Conservation (phyloP, 2,113 vertebrate genomes). For the Paedocypris sp. region DNA sequence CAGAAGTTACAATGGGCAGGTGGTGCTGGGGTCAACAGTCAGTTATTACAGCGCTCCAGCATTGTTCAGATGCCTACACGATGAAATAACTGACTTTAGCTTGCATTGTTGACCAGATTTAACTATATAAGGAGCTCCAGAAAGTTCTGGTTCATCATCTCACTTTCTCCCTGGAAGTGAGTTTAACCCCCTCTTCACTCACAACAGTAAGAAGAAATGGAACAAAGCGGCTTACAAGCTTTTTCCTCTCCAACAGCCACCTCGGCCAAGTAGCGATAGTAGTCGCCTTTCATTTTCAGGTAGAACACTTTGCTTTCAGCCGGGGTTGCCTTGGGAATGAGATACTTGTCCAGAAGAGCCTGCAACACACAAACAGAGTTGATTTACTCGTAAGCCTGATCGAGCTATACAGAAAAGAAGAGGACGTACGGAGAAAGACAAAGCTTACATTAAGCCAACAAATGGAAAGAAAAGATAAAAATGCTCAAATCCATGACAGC, state of each 20-base stretch:
- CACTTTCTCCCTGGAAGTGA: background rate
- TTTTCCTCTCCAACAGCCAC: constrained; percentile 75
- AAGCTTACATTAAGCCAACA: background rate
- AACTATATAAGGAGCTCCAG: background rate
- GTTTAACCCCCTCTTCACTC: background rate
- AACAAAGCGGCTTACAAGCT: constrained; percentile 55
- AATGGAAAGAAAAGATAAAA: background rate
- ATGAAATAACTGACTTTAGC: background rate
- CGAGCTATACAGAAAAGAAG: no score
- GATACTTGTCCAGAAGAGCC: constrained; percentile 51
- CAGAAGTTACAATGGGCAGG: background rate
- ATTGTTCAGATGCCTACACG: background rate
- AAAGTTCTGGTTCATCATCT: background rate
- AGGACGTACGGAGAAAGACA: background rate
- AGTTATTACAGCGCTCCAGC: background rate
- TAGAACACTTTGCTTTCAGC: constrained; percentile 94
- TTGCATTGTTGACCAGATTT: background rate
- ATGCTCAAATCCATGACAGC: no score
- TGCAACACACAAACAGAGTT: constrained; percentile 27
- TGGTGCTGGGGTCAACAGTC: background rate
- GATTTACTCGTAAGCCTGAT: no score
- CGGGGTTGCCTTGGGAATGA: constrained; percentile 45
- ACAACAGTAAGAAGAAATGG: background rate
- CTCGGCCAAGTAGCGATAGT: constrained; percentile 91
- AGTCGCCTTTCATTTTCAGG: constrained; percentile 99